Evolutionary conservation across 2,113 vertebrate species (phyloP).

Genomic region (Oxyura jamaicensis): DNA sequence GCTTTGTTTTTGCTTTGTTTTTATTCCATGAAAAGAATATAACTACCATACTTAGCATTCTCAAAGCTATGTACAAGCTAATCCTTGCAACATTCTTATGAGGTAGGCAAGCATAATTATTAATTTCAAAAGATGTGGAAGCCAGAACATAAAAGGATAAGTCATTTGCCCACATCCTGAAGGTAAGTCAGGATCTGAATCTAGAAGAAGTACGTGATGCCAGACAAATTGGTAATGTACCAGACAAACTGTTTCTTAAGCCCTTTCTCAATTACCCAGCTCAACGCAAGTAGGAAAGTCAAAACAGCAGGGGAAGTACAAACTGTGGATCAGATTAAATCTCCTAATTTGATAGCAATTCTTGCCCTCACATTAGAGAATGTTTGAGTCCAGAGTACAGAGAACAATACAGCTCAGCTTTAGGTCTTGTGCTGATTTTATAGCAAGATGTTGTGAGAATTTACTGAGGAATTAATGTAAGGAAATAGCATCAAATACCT

Average conservation of each 20-base stretch:
- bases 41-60: slow-evolving; percentile 1
- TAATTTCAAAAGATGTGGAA: slow-evolving; percentile 24
- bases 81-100: slow-evolving; percentile 4
- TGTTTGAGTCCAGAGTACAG: neutral
- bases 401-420: neutral
- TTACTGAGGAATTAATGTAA: neutral
- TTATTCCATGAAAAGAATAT: slow-evolving; percentile 5
- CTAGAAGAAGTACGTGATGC: neutral
- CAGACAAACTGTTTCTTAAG: slow-evolving; percentile 1
- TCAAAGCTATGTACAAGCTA: neutral
- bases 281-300: neutral
- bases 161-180: neutral
- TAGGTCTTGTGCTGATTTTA: neutral
- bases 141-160: neutral
- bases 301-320: neutral
- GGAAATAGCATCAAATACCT: neutral
- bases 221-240: neutral
- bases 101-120: neutral
- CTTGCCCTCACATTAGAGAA: neutral
- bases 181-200: slow-evolving; percentile 1
- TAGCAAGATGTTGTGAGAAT: neutral
- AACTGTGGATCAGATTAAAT: neutral
- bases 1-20: slow-evolving; percentile 34
- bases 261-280: neutral
- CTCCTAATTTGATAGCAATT: neutral